A percentile compares a stretch with the other conserved stretches of the same genome.
phyloP scores from a whole-genome alignment of 2,797 vertebrate genomes.

The Argya squamiceps region DNA sequence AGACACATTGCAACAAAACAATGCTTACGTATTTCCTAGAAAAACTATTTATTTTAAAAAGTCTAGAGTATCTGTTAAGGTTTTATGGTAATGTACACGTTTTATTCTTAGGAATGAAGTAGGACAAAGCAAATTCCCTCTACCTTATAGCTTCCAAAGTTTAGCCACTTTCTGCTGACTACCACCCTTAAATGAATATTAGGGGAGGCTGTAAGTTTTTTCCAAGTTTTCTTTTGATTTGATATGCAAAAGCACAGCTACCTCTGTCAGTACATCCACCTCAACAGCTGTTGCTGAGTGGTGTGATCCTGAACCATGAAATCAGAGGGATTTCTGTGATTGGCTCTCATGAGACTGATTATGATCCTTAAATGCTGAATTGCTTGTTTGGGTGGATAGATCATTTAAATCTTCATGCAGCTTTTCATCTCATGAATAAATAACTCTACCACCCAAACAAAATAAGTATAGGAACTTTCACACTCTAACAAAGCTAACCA shows the following conservation, averaged over 20 bases:
- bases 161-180: neutral
- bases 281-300: neutral
- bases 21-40: neutral
- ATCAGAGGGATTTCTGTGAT: neutral
- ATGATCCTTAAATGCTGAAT: neutral
- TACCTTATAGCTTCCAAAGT: neutral
- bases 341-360: neutral
- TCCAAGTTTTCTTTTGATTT: neutral
- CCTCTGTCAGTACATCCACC: neutral
- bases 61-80: neutral
- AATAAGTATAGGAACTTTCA: neutral
- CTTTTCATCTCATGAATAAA: neutral
- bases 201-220: neutral
- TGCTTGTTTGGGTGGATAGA: neutral
- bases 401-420: neutral
- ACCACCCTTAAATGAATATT: neutral
- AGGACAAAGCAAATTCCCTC: neutral
- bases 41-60: constrained; percentile 15
- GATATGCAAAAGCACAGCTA: neutral
- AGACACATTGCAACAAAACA: neutral
- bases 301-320: neutral
- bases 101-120: neutral
- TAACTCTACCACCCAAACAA: neutral
- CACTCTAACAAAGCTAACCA: neutral
- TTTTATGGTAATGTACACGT: neutral